These are phyloP conservation scores for Hofmannophila pseudospretella DNA, from an alignment of 2,888 invertebrate genomes.

Conservation along the genomic window DNA sequence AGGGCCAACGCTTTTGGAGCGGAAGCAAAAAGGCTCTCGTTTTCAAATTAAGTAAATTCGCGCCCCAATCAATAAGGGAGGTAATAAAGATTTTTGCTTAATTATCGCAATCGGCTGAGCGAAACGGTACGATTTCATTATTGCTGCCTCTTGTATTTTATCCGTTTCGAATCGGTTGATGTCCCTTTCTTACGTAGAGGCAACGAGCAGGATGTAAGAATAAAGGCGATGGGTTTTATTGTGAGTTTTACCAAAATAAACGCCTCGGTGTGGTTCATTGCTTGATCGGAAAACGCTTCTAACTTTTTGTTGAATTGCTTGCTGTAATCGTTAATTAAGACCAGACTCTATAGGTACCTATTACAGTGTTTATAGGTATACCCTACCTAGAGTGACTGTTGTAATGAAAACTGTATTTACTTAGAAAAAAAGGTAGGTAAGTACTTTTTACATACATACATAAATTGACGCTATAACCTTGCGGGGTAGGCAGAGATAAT, in stretches of 20 bases:
- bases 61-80: conserved; percentile 34
- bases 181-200: background rate
- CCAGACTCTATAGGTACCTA: background rate
- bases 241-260: too few relatives aligned
- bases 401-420: too few relatives aligned
- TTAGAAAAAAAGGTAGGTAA: too few relatives aligned
- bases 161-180: background rate
- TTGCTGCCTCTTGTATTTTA: background rate
- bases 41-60: conserved; percentile 29
- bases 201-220: background rate
- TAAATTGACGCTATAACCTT: too few relatives aligned
- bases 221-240: too few relatives aligned
- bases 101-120: conserved; percentile 34
- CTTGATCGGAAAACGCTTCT: background rate
- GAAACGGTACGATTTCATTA: conserved; percentile 25
- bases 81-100: conserved; percentile 42
- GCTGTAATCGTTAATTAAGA: background rate
- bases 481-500: too few relatives aligned
- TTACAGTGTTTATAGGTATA: too few relatives aligned
- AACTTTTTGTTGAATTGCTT: background rate
- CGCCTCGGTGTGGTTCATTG: too few relatives aligned
- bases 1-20: conserved; percentile 9
- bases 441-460: too few relatives aligned
- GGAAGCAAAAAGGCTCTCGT: conserved; percentile 24
- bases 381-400: too few relatives aligned